Evolutionary conservation across 2,113 vertebrate genomes (phyloP).

Genomic region (Clarias magur): DNA sequence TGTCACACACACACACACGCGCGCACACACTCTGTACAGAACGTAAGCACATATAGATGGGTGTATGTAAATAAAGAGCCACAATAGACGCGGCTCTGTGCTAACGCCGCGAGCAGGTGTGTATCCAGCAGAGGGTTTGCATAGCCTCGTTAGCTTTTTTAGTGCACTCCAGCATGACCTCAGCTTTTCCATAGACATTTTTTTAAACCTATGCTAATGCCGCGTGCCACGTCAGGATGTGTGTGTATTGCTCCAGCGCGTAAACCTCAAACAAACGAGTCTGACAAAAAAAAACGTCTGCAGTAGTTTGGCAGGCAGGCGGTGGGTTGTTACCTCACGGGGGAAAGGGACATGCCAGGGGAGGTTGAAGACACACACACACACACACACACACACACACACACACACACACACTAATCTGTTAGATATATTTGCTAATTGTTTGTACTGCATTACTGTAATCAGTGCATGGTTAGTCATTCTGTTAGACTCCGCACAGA

Average conservation of each 20-base stretch:
- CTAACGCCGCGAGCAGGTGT: background rate
- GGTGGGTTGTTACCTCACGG: background rate
- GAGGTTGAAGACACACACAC: background rate
- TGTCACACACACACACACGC: conserved; percentile 2
- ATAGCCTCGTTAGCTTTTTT: background rate
- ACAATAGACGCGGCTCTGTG: background rate
- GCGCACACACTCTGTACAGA: background rate
- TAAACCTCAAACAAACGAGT: background rate
- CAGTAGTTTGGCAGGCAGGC: background rate
- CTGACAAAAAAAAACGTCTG: background rate
- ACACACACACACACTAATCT: conserved; percentile 3
- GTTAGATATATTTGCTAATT: background rate
- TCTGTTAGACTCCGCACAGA: conserved; percentile 9
- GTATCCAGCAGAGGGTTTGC: background rate
- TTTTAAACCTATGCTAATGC: background rate
- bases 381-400: conserved; percentile 10
- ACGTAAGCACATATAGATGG: background rate
- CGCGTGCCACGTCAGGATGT: background rate
- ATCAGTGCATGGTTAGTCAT: conserved; percentile 34
- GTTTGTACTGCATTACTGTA: background rate
- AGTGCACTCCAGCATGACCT: background rate
- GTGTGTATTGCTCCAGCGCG: background rate
- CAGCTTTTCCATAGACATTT: background rate
- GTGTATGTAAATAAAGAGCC: background rate
- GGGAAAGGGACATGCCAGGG: background rate